Percentiles rank a stretch among this genome's conserved stretches.
phyloP scores from a whole-genome alignment of 2,113 vertebrate species.

The Hippopotamus amphibius region DNA sequence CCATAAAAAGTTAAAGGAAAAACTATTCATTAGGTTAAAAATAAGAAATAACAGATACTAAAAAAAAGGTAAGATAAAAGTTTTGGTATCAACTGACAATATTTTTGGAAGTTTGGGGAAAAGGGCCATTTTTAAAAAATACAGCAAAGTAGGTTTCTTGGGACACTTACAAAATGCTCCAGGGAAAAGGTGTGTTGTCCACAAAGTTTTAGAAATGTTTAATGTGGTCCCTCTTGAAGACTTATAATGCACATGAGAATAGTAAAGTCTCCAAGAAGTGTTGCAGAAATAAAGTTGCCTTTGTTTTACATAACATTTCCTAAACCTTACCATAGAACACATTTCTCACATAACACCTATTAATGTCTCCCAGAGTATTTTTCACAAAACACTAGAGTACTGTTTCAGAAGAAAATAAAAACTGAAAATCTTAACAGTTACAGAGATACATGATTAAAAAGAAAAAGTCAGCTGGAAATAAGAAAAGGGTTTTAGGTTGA shows the following conservation, averaged over 20 bases:
- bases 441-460: neutral
- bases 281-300: neutral
- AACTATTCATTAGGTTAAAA: neutral
- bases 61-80: conserved; percentile 1
- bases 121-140: neutral
- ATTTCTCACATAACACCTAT: neutral
- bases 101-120: neutral
- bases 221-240: neutral
- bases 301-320: neutral
- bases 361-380: neutral
- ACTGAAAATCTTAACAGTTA: conserved; percentile 37
- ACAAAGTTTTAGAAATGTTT: neutral
- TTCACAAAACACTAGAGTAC: neutral
- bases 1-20: conserved; percentile 43
- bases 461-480: neutral
- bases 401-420: conserved; percentile 56
- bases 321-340: neutral
- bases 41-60: neutral
- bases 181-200: neutral
- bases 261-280: neutral
- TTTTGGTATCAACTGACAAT: neutral
- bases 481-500: neutral
- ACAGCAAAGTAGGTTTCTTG: neutral
- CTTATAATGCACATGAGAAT: neutral
- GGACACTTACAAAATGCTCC: neutral